Base-by-base conservation (phyloP, 2,113 vertebrate species). In the Hippoglossus stenolepis region DNA sequence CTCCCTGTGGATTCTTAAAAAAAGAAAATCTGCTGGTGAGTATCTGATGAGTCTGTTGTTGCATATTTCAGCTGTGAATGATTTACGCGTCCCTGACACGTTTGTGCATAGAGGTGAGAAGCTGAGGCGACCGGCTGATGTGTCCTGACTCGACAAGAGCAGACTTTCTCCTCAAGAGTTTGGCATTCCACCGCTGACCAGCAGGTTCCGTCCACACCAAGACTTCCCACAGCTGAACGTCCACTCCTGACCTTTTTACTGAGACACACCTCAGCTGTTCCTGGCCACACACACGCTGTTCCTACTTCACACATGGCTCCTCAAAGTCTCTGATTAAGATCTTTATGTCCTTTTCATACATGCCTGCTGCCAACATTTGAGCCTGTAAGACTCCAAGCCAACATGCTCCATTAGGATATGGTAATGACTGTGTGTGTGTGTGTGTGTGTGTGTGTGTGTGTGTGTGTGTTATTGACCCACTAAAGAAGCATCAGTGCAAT, bases 141-240 rank as follows among this genome's bases (percentile, higher is more conserved):
- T 65, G 54, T 66, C 65, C 70, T 66, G 57, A 75, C 65, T 61
- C 53, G 57, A 75, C 47, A 65, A 7, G 31, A 60, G 54, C 72
- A 49, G 38, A 63, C 60, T 79, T 62, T 66, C 68, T 35, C 35
- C 31, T 26, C 23, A 7, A 9, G 18, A 45, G 66, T 53, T 26
- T 60, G 74, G 76, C 85, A 85, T 81, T 56, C 24, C 62, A 63
- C 67, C 0, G 20, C 72, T 73, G 79, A 87, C 70, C 75, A 83
- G 59, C 58, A 57, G 70, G 77, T 87, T 71, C 51, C 65, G 75
- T 87, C 74, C 51, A 65, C 31, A 56, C 53, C 26, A 17, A 78
- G 66, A 73, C 60, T 49, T 38, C 3, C 15, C 45, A 57, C 49
- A 81, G 65, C 80, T 20, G 11, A 82, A 68, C 57, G 59, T 76